phyloP scores from a whole-genome alignment of 1,140 invertebrate species.

The Wasmannia auropunctata region DNA sequence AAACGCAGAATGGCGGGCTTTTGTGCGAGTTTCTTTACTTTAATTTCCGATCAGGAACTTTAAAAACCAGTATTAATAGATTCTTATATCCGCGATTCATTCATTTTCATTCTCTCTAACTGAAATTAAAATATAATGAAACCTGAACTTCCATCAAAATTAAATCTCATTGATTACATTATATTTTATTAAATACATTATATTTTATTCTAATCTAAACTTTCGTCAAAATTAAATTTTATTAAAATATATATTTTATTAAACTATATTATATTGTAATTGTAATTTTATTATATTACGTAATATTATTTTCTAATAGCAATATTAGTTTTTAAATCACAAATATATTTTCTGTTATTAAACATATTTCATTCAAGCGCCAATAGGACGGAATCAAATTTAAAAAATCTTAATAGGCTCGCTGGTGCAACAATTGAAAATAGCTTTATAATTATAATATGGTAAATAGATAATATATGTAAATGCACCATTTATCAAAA shows the following conservation, averaged over 20 bases:
- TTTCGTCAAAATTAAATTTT: not conserved
- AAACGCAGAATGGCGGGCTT: constrained; percentile 1
- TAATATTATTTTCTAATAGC: not conserved
- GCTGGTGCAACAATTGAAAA: not conserved
- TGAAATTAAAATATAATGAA: constrained; percentile 20
- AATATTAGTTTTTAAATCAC: not conserved
- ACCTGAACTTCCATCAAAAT: not conserved
- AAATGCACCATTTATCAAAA: constrained; percentile 15
- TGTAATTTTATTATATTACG: not conserved
- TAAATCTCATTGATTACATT: not conserved
- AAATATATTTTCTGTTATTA: not conserved
- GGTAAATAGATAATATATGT: constrained; percentile 7
- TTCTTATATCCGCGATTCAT: not conserved
- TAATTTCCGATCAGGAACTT: not conserved
- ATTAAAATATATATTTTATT: not conserved
- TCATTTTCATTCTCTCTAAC: no score
- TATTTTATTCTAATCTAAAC: not conserved
- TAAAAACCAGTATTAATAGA: not conserved
- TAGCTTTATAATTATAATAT: not conserved
- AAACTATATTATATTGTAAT: not conserved
- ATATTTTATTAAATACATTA: not conserved
- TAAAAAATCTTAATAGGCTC: not conserved
- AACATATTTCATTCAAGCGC: not conserved
- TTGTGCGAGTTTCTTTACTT: constrained; percentile 13
- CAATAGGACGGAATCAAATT: not conserved